phyloP scores from a whole-genome alignment of 2,797 vertebrate genomes.

The Muscicapa striata region DNA sequence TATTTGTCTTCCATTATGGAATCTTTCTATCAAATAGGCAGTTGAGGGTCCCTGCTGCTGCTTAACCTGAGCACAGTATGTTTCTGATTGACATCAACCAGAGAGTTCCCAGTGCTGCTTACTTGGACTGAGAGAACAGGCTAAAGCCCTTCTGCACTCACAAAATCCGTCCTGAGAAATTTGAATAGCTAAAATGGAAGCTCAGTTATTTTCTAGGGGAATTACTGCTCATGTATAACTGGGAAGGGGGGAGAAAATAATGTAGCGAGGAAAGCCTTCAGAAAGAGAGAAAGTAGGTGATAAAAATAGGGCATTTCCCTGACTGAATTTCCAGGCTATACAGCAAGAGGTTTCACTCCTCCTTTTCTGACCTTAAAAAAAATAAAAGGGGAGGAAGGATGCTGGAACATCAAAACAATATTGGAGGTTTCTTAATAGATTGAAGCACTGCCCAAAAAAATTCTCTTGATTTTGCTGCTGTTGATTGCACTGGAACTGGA shows the following conservation, averaged over 20 bases:
- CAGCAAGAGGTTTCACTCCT: constrained; percentile 45
- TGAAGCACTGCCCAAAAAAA: background rate
- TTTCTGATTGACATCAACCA: constrained; percentile 26
- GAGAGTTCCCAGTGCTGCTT: background rate
- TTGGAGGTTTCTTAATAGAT: background rate
- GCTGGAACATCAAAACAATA: background rate
- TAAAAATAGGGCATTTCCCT: constrained; percentile 73
- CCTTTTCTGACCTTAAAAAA: constrained; percentile 57
- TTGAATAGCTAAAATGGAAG: constrained; percentile 58
- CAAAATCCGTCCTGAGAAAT: constrained; percentile 40
- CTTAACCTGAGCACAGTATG: background rate
- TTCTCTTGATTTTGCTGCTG: background rate
- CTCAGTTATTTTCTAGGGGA: constrained; percentile 62
- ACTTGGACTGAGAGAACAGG: background rate
- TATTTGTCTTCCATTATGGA: constrained; percentile 17
- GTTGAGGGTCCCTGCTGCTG: background rate
- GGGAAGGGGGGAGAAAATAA: constrained; percentile 54
- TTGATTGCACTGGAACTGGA: background rate
- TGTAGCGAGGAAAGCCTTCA: constrained; percentile 49
- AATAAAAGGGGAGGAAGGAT: background rate
- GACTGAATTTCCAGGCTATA: constrained; percentile 63
- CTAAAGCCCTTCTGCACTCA: background rate
- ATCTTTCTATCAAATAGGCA: background rate
- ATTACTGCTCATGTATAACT: constrained; percentile 51
- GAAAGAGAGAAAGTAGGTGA: constrained; percentile 70